A percentile compares a stretch with the other conserved stretches of the same genome.
These are phyloP conservation scores for Caenorhabditis zanzibari DNA, from an alignment of 2,888 invertebrate genomes.

Conservation along the genomic window DNA sequence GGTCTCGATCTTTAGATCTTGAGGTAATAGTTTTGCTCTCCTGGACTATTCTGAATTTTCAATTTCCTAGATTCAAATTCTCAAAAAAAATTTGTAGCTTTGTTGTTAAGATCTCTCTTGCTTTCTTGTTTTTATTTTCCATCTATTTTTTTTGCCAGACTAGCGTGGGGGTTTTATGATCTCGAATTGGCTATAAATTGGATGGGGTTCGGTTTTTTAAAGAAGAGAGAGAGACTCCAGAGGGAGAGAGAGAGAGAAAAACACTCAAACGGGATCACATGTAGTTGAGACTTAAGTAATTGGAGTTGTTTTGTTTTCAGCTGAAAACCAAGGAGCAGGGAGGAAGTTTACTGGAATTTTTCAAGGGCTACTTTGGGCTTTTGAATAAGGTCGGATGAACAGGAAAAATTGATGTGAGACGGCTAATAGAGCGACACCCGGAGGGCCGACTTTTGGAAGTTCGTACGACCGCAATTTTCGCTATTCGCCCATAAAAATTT, in stretches of 20 bases:
- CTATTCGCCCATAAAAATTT: too few relatives aligned
- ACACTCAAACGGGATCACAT: constrained; percentile 32
- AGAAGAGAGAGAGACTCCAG: not conserved
- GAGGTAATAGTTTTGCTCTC: too few relatives aligned
- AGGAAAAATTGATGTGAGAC: too few relatives aligned
- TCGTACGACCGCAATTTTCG: too few relatives aligned
- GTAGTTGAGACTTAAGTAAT: constrained; percentile 28
- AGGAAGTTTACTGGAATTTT: not conserved
- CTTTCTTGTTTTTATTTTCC: constrained; percentile 5
- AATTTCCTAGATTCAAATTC: not conserved
- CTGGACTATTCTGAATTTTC: too few relatives aligned
- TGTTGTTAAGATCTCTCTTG: not conserved
- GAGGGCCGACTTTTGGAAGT: too few relatives aligned
- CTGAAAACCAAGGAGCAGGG: not conserved
- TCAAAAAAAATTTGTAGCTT: not conserved
- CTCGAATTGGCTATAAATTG: constrained; percentile 41
- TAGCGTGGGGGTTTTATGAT: constrained; percentile 29
- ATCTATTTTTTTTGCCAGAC: constrained; percentile 9
- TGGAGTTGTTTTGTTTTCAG: constrained; percentile 19
- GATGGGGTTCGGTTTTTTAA: constrained; percentile 12
- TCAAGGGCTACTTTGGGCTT: not conserved
- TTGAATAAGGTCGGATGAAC: too few relatives aligned
- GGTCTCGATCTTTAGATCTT: not conserved
- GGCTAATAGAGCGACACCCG: too few relatives aligned
- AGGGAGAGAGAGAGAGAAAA: not conserved